A percentile compares a stretch with the other conserved stretches of the same genome.
These are phyloP conservation scores for Liolophura sinensis DNA, from an alignment of 1,140 invertebrate genomes.

Conservation along the genomic window DNA sequence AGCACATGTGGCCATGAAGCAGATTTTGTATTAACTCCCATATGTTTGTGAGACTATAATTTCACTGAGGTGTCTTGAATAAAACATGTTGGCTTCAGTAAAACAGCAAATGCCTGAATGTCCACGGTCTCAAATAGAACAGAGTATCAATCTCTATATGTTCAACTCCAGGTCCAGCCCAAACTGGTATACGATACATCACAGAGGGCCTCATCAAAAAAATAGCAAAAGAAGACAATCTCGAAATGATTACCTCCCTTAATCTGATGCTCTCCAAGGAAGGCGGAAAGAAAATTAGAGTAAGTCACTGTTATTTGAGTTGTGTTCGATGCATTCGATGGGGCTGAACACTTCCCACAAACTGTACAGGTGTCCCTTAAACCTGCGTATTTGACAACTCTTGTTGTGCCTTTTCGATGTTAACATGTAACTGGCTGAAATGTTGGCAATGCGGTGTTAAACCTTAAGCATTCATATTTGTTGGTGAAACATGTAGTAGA, in stretches of 20 bases:
- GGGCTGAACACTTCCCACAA: too few species aligned
- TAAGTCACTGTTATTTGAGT: slow-evolving; percentile 13
- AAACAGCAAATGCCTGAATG: too few species aligned
- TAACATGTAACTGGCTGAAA: background rate
- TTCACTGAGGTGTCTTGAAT: background rate
- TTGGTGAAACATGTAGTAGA: too few species aligned
- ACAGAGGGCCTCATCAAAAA: slow-evolving; percentile 54
- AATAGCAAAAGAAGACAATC: slow-evolving; percentile 46
- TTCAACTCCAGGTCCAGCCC: slow-evolving; percentile 2
- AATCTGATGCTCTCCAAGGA: slow-evolving; percentile 52
- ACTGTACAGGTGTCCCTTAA: too few species aligned
- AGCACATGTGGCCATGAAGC: background rate
- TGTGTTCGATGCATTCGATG: background rate
- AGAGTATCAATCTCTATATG: too few species aligned
- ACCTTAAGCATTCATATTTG: too few species aligned
- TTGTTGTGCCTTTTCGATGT: background rate
- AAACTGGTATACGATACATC: slow-evolving; percentile 51
- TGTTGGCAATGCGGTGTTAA: too few species aligned
- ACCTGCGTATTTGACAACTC: too few species aligned
- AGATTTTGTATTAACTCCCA: background rate
- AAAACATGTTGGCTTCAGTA: too few species aligned
- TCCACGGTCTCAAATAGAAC: too few species aligned
- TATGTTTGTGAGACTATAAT: background rate
- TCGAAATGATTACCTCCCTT: slow-evolving; percentile 46
- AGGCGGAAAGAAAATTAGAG: slow-evolving; percentile 56